Evolutionary conservation across 2,797 vertebrate genomes (phyloP).

Genomic region (Nothura maculosa): DNA sequence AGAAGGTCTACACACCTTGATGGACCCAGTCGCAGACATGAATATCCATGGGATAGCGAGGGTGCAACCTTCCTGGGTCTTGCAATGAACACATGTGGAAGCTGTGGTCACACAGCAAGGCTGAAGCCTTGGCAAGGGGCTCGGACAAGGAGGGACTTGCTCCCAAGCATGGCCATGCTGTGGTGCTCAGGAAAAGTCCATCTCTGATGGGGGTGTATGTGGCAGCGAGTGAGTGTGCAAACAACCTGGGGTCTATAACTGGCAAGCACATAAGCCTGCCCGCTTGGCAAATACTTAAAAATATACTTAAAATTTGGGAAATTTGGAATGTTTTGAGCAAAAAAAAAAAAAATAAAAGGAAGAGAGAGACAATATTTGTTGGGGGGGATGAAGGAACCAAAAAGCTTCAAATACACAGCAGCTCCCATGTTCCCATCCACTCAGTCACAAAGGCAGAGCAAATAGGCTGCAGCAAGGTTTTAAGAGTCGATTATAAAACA

Average conservation of each 20-base stretch:
- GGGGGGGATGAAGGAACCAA: too few species aligned
- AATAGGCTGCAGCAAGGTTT: neutral
- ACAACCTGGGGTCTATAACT: neutral
- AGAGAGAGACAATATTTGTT: neutral
- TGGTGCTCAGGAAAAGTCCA: neutral
- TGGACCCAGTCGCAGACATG: neutral
- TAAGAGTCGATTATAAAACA: constrained; percentile 66
- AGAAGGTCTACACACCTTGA: neutral
- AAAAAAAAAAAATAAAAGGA: neutral
- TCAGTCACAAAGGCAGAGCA: constrained; percentile 27
- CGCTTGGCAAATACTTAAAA: neutral
- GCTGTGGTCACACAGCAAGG: neutral
- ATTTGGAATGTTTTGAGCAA: neutral
- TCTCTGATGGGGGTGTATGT: neutral
- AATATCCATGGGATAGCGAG: neutral
- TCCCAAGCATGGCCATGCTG: fast-evolving
- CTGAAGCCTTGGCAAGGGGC: neutral
- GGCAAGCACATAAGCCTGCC: neutral
- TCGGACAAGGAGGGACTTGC: neutral
- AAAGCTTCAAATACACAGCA: neutral
- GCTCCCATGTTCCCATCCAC: neutral
- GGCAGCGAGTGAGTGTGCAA: neutral
- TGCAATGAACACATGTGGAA: neutral
- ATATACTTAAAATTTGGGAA: neutral
- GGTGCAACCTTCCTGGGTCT: fast-evolving